These are phyloP conservation scores for Drosophila prolongata DNA, from an alignment of 2,888 invertebrate species.

Conservation along the genomic window DNA sequence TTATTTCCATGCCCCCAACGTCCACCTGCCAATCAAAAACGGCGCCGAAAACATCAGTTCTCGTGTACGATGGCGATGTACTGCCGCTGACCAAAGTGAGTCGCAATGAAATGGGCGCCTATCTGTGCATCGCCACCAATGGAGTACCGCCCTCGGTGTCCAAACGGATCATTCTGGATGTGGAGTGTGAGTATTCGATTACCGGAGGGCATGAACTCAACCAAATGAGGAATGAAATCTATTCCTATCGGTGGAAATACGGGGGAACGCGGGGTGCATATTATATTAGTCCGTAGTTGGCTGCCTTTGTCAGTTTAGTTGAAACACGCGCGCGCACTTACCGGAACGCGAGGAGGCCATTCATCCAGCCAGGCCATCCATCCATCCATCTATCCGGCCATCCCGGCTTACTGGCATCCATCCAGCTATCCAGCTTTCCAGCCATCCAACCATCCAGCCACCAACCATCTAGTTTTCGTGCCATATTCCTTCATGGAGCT, in stretches of 20 bases:
- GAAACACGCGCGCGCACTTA: conserved; percentile 74
- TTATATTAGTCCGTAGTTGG: conserved; percentile 56
- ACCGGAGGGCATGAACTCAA: not conserved
- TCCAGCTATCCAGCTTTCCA: conserved; percentile 15
- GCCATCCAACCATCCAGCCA: conserved; percentile 9
- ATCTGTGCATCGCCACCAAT: conserved; percentile 87
- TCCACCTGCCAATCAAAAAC: conserved; percentile 16
- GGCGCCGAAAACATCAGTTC: conserved; percentile 86
- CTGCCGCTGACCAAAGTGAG: conserved; percentile 94
- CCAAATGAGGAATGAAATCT: conserved; percentile 44
- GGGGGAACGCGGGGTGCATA: conserved; percentile 6
- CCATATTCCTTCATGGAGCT: conserved; percentile 27
- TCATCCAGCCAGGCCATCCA: conserved; percentile 52
- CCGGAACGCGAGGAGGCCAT: conserved; percentile 54
- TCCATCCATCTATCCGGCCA: conserved; percentile 17
- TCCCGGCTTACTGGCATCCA: conserved; percentile 13
- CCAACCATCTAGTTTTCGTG: conserved; percentile 5
- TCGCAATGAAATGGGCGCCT: conserved; percentile 88
- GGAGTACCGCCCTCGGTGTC: conserved; percentile 96
- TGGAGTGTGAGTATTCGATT: conserved; percentile 89
- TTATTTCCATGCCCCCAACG: conserved; percentile 60
- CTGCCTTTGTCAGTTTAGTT: conserved; percentile 44
- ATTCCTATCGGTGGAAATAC: conserved; percentile 3
- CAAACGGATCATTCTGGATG: conserved; percentile 95
- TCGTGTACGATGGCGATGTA: conserved; percentile 93